Evolutionary conservation across 1,140 invertebrate species (phyloP), one percentile per base, ranked within the genome.

Genomic region (Caenorhabditis remanei): DNA sequence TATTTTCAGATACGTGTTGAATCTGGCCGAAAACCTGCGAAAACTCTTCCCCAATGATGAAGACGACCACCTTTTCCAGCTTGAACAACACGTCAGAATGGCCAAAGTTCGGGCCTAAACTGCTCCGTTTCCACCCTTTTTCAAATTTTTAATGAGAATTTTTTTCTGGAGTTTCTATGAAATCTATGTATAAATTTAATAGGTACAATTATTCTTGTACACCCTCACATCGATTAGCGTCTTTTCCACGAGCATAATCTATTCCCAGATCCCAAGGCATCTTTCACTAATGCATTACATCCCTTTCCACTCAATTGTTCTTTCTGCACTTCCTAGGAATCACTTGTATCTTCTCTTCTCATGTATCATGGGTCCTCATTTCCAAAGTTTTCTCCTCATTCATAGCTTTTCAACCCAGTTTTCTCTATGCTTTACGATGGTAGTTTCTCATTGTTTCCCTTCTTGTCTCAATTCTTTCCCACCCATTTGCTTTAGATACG

Each of bases 1-100:
- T 48, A 11, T 24, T 86, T 86, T 58, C 71, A 86, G 85, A 56
- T 87, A 87, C 55, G 86, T 87, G 11, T 21, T 87, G 75, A 87
- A 87, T 48, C 82, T 87, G 53, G 86, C 86, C 5, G 86, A 87
- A 83, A 53, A 87, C 21, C 48, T 87, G 21, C 21, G 86, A 67
- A 58, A 48, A 61, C 75, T 87, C 8, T 87, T 87, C 56, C 86
- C 86, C 13, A 55, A 87, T 14, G 86, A 87, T 56, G 61, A 87
- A 48, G 86, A 87, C 63, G 82, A 87, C 7, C 86, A 87, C 41
- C 82, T 87, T 7, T 87, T 87, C 56, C 41, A 87, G 50, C 82
- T 87, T 5, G 86, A 87, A 40, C 71, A 79, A 14, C 71, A 79
- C 71, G 71, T 79, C n/a, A 79, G 71, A 79, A 79, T 79, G 8